Evolutionary conservation across 2,113 vertebrate genomes (phyloP).

Genomic region (Syngnathus floridae): DNA sequence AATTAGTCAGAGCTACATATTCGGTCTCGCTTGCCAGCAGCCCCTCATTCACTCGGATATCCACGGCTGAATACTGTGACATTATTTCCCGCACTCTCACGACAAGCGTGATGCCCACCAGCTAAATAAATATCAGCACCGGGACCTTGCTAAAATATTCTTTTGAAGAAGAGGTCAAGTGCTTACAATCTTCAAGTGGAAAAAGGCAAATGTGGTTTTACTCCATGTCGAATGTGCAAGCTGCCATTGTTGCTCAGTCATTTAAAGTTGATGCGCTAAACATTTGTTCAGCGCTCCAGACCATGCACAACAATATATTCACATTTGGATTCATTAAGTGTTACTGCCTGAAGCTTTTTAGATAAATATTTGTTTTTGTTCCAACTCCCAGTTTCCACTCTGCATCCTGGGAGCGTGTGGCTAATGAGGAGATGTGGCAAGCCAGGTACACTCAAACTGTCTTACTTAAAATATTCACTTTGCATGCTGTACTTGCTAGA

Average conservation of each 20-base stretch:
- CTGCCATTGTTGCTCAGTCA: slow-evolving; percentile 59
- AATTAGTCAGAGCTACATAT: slow-evolving; percentile 75
- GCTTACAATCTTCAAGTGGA: slow-evolving; percentile 60
- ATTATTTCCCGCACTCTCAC: slow-evolving; percentile 70
- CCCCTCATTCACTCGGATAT: slow-evolving; percentile 70
- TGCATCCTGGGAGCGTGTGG: slow-evolving; percentile 90
- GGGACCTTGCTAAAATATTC: slow-evolving; percentile 70
- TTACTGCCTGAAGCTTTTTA: slow-evolving; percentile 38
- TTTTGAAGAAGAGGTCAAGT: slow-evolving; percentile 76
- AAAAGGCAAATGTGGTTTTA: slow-evolving; percentile 55
- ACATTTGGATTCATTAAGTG: slow-evolving; percentile 55
- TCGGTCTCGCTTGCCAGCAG: slow-evolving; percentile 67
- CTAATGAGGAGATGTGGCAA: slow-evolving; percentile 99
- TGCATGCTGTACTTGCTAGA: slow-evolving; percentile 41
- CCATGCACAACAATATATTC: slow-evolving; percentile 51
- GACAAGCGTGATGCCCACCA: slow-evolving; percentile 73
- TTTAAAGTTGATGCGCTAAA: slow-evolving; percentile 57
- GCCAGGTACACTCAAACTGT: slow-evolving; percentile 76
- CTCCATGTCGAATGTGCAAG: slow-evolving; percentile 61
- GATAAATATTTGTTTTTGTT: slow-evolving; percentile 24
- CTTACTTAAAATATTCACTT: slow-evolving; percentile 18
- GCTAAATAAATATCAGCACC: slow-evolving; percentile 71
- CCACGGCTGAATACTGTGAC: slow-evolving; percentile 76
- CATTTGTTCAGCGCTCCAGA: slow-evolving; percentile 47
- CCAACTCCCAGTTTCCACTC: slow-evolving; percentile 74